Percentiles rank a stretch among this genome's conserved stretches.
Conservation (phyloP, 1,140 invertebrate species). For the Drosophila serrata region DNA sequence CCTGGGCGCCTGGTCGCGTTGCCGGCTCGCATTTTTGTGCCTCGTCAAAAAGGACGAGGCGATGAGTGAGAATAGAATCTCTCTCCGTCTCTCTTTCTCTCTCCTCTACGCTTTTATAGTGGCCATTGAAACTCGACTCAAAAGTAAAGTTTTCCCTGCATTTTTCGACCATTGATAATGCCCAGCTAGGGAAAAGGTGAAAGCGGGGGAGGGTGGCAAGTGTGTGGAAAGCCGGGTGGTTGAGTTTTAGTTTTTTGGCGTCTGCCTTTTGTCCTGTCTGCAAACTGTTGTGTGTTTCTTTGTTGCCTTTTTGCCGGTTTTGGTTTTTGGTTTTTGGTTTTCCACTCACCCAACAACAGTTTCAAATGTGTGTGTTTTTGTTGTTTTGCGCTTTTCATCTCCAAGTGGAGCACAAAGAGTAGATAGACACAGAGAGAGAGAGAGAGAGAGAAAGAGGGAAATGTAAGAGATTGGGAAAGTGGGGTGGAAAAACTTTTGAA, state of each 20-base stretch:
- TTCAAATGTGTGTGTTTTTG: slow-evolving; percentile 51
- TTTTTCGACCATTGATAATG: slow-evolving; percentile 34
- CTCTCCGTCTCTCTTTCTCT: slow-evolving; percentile 1
- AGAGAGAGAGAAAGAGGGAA: neutral
- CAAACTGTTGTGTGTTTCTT: slow-evolving; percentile 37
- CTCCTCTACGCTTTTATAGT: slow-evolving; percentile 27
- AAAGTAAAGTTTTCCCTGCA: slow-evolving; percentile 66
- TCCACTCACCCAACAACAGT: slow-evolving; percentile 67
- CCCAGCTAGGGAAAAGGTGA: neutral
- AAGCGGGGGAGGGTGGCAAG: neutral
- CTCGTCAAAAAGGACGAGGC: slow-evolving; percentile 78
- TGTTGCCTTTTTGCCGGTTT: slow-evolving; percentile 35
- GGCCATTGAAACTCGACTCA: slow-evolving; percentile 71
- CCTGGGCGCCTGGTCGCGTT: slow-evolving; percentile 67
- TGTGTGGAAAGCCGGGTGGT: neutral
- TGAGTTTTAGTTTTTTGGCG: slow-evolving; percentile 61
- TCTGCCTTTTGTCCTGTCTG: slow-evolving; percentile 67
- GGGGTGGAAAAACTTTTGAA: slow-evolving; percentile 32
- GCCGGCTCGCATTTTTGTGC: slow-evolving; percentile 81
- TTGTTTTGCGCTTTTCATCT: slow-evolving; percentile 66
- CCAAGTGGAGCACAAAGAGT: slow-evolving; percentile 50
- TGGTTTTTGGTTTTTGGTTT: slow-evolving; percentile 46
- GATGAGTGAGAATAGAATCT: slow-evolving; percentile 66
- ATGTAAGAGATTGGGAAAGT: neutral
- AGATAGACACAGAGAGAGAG: neutral